Evolutionary conservation across 2,888 invertebrate species (phyloP), one percentile per base, ranked within the genome.

Genomic region (Drosophila emarginata): DNA sequence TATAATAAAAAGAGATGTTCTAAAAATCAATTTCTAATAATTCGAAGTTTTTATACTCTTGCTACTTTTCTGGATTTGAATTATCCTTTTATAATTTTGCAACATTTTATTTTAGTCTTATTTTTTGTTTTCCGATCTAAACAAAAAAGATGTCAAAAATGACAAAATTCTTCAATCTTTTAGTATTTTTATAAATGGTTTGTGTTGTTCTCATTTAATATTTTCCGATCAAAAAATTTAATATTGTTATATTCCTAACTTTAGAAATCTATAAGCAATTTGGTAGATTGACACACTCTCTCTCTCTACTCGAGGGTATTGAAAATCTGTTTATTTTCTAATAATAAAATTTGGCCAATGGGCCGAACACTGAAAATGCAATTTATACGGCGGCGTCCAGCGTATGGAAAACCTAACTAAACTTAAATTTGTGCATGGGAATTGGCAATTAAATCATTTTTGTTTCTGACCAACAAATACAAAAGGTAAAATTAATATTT

Each of bases 311-410:
- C 15, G 5, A 45, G 45, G 12, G 45, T 45, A 45, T 45, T 0
- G 45, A 18, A 21, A 45, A 45, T 21, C 45, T 45, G 28, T 40
- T 59, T 40, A 26, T 74, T 79, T 82, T 69, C 67, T 70, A 82
- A 81, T 81, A 82, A 85, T 72, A 82, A 72, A 81, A 79, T 72
- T 53, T 79, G 64, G 74, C 77, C 71, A 59, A 61, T 59, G 71
- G 71, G 59, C 51, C 45, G 40, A 71, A 62, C 40, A 58, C 67
- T 54, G 36, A 18, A 54, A 70, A 80, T 79, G 66, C 80, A 81
- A 79, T 82, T 87, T 85, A 67, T 79, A 73, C 69, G 32, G 9
- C 60, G 64, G 74, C 61, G 32, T 32, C 2, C 32, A 32, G 32
- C 32, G 32, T 32, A 32, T 32, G 32, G 68, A 69, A 87, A 77